Evolutionary conservation across 2,888 invertebrate genomes (phyloP).

Genomic region (Acleris holmiana): DNA sequence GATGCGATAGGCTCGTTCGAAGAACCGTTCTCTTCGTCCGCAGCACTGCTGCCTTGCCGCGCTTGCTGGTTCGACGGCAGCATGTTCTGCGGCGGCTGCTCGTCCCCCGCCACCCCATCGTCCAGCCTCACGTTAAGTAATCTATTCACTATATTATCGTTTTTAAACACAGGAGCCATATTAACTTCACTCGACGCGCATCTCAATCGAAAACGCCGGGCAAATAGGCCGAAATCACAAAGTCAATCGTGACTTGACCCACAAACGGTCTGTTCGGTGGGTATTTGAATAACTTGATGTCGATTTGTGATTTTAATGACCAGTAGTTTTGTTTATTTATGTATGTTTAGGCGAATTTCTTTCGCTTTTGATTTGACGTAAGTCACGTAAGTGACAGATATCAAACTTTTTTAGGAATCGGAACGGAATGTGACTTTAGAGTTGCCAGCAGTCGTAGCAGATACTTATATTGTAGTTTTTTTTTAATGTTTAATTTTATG

Average conservation of each 20-base stretch:
- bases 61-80: slow-evolving; percentile 77
- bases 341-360: slow-evolving; percentile 39
- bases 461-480: too few relatives aligned
- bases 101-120: slow-evolving; percentile 64
- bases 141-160: slow-evolving; percentile 69
- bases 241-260: slow-evolving; percentile 22
- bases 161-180: slow-evolving; percentile 77
- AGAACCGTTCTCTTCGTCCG: slow-evolving; percentile 66
- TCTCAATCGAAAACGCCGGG: slow-evolving; percentile 33
- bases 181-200: slow-evolving; percentile 41
- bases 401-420: background rate
- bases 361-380: slow-evolving; percentile 23
- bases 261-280: slow-evolving; percentile 34
- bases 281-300: slow-evolving; percentile 40
- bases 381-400: background rate
- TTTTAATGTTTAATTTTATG: too few relatives aligned
- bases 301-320: slow-evolving; percentile 49
- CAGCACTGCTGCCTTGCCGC: slow-evolving; percentile 57
- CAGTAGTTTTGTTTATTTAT: slow-evolving; percentile 52
- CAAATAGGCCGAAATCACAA: slow-evolving; percentile 11
- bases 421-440: too few relatives aligned
- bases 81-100: slow-evolving; percentile 81
- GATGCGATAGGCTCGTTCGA: slow-evolving; percentile 62
- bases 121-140: slow-evolving; percentile 68
- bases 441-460: too few relatives aligned